Percentiles rank a stretch among this genome's conserved stretches.
phyloP scores from a whole-genome alignment of 2,888 invertebrate species.

The Troides aeacus region DNA sequence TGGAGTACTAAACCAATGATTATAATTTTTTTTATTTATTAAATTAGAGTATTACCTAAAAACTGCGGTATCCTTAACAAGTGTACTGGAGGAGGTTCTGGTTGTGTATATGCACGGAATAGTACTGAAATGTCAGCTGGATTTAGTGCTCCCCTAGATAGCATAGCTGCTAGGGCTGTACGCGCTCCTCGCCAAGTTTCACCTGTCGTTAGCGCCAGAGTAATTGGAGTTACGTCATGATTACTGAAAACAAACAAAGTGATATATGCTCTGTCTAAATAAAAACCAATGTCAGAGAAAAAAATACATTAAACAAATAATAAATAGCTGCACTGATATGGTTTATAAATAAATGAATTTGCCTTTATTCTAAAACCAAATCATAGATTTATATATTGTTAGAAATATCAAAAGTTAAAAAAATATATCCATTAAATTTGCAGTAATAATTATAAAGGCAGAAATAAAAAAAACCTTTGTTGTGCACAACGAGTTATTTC shows the following conservation, averaged over 20 bases:
- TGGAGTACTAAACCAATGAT: too few relatives aligned
- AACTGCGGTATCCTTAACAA: slow-evolving; percentile 96
- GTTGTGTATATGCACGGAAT: slow-evolving; percentile 91
- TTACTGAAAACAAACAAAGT: slow-evolving; percentile 77
- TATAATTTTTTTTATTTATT: not conserved
- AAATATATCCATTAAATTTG: too few relatives aligned
- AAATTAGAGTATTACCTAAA: slow-evolving; percentile 82
- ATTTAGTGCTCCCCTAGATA: slow-evolving; percentile 95
- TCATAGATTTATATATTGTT: too few relatives aligned
- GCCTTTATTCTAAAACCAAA: too few relatives aligned
- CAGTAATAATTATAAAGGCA: too few relatives aligned
- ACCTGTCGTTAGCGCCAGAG: slow-evolving; percentile 95
- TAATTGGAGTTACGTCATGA: slow-evolving; percentile 98
- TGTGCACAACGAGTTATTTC: slow-evolving; percentile 98
- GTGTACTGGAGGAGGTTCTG: slow-evolving; percentile 97
- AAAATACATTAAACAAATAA: too few relatives aligned
- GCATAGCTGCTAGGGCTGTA: slow-evolving; percentile 96
- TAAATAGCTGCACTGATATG: too few relatives aligned
- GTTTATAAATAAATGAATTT: too few relatives aligned
- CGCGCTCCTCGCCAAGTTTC: slow-evolving; percentile 94
- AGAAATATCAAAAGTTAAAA: too few relatives aligned
- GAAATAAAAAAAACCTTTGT: slow-evolving; percentile 82
- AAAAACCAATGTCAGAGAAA: too few relatives aligned
- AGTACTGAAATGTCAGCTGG: slow-evolving; percentile 98
- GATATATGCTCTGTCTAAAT: too few relatives aligned